Base-by-base conservation (phyloP, 2,888 invertebrate species). In the Lagria hirta region DNA sequence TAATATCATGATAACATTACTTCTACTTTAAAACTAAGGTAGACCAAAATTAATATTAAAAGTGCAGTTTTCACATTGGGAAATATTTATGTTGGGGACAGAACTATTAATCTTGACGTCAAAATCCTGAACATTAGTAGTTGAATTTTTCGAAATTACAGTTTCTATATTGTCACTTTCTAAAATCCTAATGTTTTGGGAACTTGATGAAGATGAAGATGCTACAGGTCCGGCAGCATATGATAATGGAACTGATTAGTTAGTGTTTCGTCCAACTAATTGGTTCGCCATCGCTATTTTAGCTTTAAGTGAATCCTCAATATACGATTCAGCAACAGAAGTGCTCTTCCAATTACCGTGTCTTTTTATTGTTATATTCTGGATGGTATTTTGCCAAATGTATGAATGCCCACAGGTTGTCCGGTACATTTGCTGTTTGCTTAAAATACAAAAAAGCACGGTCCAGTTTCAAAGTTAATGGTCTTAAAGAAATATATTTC, bases 261-360 rank as follows among this genome's bases (percentile, higher is more conserved):
- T 4, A 4, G 22, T 26, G 7, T 4, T 23, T 34, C 24, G 34
- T 11, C n/a, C n/a, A n/a, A n/a, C n/a, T n/a, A n/a, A n/a, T n/a
- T n/a, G n/a, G n/a, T n/a, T n/a, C n/a, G n/a, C n/a, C n/a, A n/a
- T n/a, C n/a, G n/a, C n/a, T n/a, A n/a, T n/a, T n/a, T n/a, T n/a
- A n/a, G n/a, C n/a, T n/a, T n/a, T n/a, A n/a, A n/a, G n/a, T n/a
- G n/a, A n/a, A n/a, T n/a, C n/a, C n/a, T n/a, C n/a, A n/a, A 37
- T 37, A 16, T 37, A 37, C 12, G 27, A 26, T 20, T 38, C 38
- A 38, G 38, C 38, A 4, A 35, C 35, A 6, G 26, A n/a, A n/a
- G 23, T 26, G 24, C 24, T 26, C 7, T 26, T 35, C 35, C 35
- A 35, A 2, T 26, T 26, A 8, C 35, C 35, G 12, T 24, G 35